Percentiles rank a stretch among this genome's conserved stretches.
Conservation (phyloP, 2,888 invertebrate genomes). For the Microchrysa polita region DNA sequence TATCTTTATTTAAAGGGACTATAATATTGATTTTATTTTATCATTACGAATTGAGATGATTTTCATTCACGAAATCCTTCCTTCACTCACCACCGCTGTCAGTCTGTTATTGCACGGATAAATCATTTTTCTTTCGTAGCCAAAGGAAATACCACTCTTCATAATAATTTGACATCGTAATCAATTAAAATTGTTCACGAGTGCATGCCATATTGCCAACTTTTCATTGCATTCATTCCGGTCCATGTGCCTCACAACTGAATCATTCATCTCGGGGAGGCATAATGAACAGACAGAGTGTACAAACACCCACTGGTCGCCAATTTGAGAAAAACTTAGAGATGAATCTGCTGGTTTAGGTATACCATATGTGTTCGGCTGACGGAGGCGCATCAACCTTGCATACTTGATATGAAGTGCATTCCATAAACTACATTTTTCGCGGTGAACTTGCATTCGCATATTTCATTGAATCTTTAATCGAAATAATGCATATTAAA, state of each 20-base stretch:
- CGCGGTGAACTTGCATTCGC: slow-evolving; percentile 15
- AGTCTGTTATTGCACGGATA: neutral
- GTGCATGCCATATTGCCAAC: slow-evolving; percentile 27
- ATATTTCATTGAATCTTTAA: slow-evolving; percentile 11
- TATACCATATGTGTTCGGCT: too few relatives aligned
- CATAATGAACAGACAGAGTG: too few relatives aligned
- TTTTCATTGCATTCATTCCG: slow-evolving; percentile 8
- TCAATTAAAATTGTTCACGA: slow-evolving; percentile 28
- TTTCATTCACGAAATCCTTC: too few relatives aligned
- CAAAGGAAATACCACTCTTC: slow-evolving; percentile 11
- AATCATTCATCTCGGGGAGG: neutral
- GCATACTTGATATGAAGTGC: neutral
- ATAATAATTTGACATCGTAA: slow-evolving; percentile 17
- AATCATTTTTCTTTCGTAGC: neutral
- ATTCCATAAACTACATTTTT: neutral
- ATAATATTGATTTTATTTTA: too few relatives aligned
- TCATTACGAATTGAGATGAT: too few relatives aligned
- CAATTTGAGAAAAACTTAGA: too few relatives aligned
- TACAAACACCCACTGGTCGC: too few relatives aligned
- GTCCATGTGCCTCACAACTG: neutral
- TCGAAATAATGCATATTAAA: neutral
- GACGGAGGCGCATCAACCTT: too few relatives aligned
- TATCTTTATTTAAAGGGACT: too few relatives aligned
- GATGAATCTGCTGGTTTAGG: too few relatives aligned
- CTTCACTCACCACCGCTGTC: too few relatives aligned